These are phyloP conservation scores for Gymnocephalus cernua DNA, from an alignment of 2,113 vertebrate species.

Conservation along the genomic window DNA sequence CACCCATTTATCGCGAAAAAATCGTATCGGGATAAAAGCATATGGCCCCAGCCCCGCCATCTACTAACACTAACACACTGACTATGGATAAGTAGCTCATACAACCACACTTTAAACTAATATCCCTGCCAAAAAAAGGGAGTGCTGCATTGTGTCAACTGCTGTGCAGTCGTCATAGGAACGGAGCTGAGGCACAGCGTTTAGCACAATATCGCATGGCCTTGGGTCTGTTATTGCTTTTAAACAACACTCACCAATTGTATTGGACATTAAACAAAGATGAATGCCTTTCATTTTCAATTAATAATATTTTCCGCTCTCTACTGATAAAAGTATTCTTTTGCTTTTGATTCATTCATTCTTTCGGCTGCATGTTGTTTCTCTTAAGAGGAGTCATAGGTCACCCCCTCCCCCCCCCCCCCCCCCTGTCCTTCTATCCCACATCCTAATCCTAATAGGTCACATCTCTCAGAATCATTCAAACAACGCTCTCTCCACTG, in stretches of 20 bases:
- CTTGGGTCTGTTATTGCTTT: constrained; percentile 61
- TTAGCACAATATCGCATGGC: constrained; percentile 50
- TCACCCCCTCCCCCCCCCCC: background rate
- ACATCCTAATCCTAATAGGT: constrained; percentile 35
- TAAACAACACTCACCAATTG: constrained; percentile 49
- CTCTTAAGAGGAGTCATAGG: constrained; percentile 56
- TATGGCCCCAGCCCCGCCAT: too few species aligned
- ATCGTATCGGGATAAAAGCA: too few species aligned
- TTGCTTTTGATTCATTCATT: constrained; percentile 44
- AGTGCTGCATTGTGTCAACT: constrained; percentile 3
- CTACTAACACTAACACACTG: too few species aligned
- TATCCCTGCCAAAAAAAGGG: too few species aligned
- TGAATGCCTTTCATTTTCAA: constrained; percentile 57
- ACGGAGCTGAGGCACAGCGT: constrained; percentile 45
- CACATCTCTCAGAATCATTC: constrained; percentile 48
- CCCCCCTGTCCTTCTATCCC: background rate
- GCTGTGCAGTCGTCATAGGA: constrained; percentile 60
- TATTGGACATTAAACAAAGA: constrained; percentile 42
- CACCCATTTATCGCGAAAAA: too few species aligned
- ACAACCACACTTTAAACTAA: too few species aligned
- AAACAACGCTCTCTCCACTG: background rate
- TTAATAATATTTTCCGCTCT: constrained; percentile 32
- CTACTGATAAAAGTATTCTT: constrained; percentile 25
- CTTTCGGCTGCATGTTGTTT: constrained; percentile 13
- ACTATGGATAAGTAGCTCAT: too few species aligned